Percentiles rank a stretch among this genome's conserved stretches.
phyloP scores from a whole-genome alignment of 2,888 invertebrate genomes.

The Melanostoma mellinum region DNA sequence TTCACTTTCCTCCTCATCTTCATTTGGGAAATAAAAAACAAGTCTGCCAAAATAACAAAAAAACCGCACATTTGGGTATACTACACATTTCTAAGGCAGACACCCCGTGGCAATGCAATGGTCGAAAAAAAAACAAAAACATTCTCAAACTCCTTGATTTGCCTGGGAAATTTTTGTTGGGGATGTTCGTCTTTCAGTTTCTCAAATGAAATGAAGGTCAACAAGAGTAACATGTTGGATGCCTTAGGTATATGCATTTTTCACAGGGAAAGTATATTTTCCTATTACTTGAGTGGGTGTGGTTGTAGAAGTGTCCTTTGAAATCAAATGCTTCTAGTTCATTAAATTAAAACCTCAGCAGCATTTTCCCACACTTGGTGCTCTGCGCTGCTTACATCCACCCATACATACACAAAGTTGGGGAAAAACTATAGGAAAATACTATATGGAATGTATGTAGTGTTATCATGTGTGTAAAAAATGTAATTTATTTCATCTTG shows the following conservation, averaged over 20 bases:
- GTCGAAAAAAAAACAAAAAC: neutral
- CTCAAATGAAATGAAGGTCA: constrained; percentile 30
- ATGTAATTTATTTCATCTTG: too few relatives aligned
- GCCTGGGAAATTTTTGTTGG: too few relatives aligned
- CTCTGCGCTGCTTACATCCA: neutral
- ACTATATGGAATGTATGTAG: too few relatives aligned
- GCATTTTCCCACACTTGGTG: constrained; percentile 13
- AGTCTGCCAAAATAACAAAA: constrained; percentile 42
- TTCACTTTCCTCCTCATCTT: neutral
- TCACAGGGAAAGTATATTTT: neutral
- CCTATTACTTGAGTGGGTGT: constrained; percentile 16
- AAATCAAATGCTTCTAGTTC: constrained; percentile 29
- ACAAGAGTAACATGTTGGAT: constrained; percentile 1
- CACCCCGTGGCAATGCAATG: neutral
- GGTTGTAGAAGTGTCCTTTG: constrained; percentile 23
- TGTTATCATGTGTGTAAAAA: too few relatives aligned
- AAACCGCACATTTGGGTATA: constrained; percentile 1
- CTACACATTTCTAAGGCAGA: constrained; percentile 4
- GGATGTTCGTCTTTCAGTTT: neutral
- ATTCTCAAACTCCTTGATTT: too few relatives aligned
- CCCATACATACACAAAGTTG: neutral
- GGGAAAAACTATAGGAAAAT: too few relatives aligned
- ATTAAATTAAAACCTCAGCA: constrained; percentile 46
- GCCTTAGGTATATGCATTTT: constrained; percentile 9
- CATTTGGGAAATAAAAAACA: neutral